Evolutionary conservation across 2,113 vertebrate species (phyloP).

Genomic region (Casuarius casuarius): DNA sequence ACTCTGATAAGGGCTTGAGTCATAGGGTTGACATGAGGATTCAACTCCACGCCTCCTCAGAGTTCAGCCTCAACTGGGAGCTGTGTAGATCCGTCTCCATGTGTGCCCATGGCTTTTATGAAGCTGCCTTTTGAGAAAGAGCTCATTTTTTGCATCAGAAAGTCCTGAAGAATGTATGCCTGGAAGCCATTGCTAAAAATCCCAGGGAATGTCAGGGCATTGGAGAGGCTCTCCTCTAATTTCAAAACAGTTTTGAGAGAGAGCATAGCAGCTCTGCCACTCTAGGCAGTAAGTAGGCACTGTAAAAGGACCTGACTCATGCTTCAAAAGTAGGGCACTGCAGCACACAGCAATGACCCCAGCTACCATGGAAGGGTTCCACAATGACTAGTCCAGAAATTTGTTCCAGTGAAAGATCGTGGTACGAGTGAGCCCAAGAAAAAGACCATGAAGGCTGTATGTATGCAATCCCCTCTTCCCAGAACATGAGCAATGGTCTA

Average conservation of each 20-base stretch:
- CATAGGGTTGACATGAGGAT: neutral
- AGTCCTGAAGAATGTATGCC: rapidly evolving
- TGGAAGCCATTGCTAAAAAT: neutral
- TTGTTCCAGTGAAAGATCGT: neutral
- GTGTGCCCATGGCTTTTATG: neutral
- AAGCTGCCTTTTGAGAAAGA: neutral
- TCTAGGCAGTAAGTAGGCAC: neutral
- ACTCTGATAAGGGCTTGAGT: slow-evolving; percentile 16
- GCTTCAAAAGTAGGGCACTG: neutral
- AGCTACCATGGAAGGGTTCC: neutral
- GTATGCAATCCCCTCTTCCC: neutral
- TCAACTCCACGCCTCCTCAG: neutral
- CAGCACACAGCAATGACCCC: rapidly evolving
- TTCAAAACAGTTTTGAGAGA: neutral
- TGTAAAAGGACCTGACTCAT: neutral
- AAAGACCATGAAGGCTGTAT: rapidly evolving
- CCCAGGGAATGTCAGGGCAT: neutral
- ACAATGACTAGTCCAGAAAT: neutral
- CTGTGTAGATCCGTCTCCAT: neutral
- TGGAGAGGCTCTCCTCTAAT: neutral
- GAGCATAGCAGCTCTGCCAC: neutral
- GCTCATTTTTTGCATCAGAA: neutral
- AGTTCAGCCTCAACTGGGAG: neutral
- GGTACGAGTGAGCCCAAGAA: neutral
- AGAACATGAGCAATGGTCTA: neutral